Percentiles rank a stretch among this genome's conserved stretches.
Conservation (phyloP, 2,888 invertebrate species). For the Ernsta delagoae region DNA sequence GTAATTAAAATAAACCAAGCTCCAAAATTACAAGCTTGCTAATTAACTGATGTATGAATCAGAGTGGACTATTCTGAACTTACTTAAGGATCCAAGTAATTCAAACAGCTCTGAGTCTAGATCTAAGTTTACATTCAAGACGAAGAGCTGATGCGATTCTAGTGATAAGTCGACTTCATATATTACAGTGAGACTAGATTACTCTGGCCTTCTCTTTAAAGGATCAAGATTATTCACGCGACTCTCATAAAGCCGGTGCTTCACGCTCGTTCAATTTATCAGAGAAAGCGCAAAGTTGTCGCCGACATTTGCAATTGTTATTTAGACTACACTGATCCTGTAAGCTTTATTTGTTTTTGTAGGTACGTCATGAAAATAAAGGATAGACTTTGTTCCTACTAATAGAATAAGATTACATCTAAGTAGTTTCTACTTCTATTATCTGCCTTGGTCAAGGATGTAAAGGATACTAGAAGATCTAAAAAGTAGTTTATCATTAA, state of each 20-base stretch:
- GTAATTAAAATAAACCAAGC: no score
- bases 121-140: conserved; percentile 10
- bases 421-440: no score
- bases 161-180: conserved; percentile 34
- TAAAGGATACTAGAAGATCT: no score
- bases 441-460: no score
- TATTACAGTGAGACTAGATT: conserved; percentile 28
- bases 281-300: conserved; percentile 22
- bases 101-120: conserved; percentile 5
- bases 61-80: conserved; percentile 12
- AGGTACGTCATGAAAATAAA: not conserved
- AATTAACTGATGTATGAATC: not conserved
- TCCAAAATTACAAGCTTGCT: not conserved
- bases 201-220: conserved; percentile 28
- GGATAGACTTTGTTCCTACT: not conserved
- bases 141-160: conserved; percentile 12
- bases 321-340: conserved; percentile 26
- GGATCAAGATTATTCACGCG: conserved; percentile 32
- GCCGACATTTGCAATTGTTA: conserved; percentile 34
- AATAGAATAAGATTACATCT: no score
- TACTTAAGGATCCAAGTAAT: conserved; percentile 11
- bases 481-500: no score
- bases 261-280: conserved; percentile 26
- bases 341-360: conserved; percentile 27
- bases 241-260: conserved; percentile 13